Evolutionary conservation across 2,797 vertebrate genomes (phyloP), one percentile per base, ranked within the genome.

Genomic region (Xenentodon cancila): DNA sequence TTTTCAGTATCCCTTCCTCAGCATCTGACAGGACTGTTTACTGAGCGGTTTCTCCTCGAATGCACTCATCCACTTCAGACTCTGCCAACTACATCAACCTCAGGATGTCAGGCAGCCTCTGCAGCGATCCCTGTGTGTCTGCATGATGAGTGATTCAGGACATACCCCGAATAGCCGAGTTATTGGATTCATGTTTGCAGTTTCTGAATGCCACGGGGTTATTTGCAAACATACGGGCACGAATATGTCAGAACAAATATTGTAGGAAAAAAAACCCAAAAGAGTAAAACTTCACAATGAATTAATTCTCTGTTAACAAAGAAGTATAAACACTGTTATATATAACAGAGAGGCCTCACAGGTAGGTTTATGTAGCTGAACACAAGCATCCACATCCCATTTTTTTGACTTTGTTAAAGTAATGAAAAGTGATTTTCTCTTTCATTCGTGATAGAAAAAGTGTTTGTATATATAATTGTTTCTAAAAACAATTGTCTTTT

Each of bases 31-130:
- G 22, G 63, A 68, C 47, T 66, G 65, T 56, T 70, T 68, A 65
- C 64, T 43, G 68, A 62, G 53, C 48, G 51, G 56, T 67, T 82
- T 85, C 77, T 68, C 40, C 80, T 78, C 64, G 71, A 61, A 77
- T 71, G 73, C 77, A 73, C 30, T 61, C 78, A 59, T 73, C 75
- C 49, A 45, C 68, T 61, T 72, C 55, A 50, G 50, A 68, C 59
- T 73, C 64, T 76, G 64, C 67, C 79, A 66, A 13, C 68, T 51
- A 34, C 71, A 69, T 84, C 85, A 81, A 77, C 79, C 70, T 37
- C 58, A 22, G 67, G 82, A 75, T 64, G 76, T 75, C 67, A 74
- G 59, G 62, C 69, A 40, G 57, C 68, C 72, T 77, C 56, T 18
- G 1, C 42, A 65, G 52, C 59, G 12, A 7, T 75, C 7, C 53